These are phyloP conservation scores for Thunnus albacares DNA, from an alignment of 2,797 vertebrate species.

Conservation along the genomic window DNA sequence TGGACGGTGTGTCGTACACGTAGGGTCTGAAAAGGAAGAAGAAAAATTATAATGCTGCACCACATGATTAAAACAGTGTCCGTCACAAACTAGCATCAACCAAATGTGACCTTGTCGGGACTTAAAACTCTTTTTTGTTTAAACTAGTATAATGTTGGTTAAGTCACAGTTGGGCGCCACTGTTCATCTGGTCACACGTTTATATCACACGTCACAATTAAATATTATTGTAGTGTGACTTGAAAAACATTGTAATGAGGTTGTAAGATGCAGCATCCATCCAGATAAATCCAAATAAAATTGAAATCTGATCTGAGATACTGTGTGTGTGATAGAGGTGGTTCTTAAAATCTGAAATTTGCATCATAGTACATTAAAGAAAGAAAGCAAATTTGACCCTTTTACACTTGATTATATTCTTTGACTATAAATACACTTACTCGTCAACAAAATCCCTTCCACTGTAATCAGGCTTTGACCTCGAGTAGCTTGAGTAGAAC, in stretches of 20 bases:
- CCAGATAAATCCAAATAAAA: no score
- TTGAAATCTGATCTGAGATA: not conserved
- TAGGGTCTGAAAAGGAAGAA: slow-evolving; percentile 55
- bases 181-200: not conserved
- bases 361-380: not conserved
- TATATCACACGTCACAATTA: no score
- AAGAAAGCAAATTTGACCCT: not conserved
- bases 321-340: not conserved
- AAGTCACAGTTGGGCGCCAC: not conserved
- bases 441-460: slow-evolving; percentile 53
- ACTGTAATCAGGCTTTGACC: slow-evolving; percentile 48
- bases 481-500: slow-evolving; percentile 56
- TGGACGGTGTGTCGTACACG: slow-evolving; percentile 62
- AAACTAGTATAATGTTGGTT: not conserved
- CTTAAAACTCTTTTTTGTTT: not conserved
- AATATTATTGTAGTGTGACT: not conserved
- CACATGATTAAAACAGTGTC: not conserved
- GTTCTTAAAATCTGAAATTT: not conserved
- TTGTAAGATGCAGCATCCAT: no score
- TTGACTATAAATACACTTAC: slow-evolving; percentile 65
- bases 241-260: no score
- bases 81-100: not conserved
- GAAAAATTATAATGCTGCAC: not conserved
- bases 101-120: not conserved
- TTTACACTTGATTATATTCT: not conserved